These are phyloP conservation scores for Craterocephalus amniculus DNA, from an alignment of 2,797 vertebrate genomes.

Conservation along the genomic window DNA sequence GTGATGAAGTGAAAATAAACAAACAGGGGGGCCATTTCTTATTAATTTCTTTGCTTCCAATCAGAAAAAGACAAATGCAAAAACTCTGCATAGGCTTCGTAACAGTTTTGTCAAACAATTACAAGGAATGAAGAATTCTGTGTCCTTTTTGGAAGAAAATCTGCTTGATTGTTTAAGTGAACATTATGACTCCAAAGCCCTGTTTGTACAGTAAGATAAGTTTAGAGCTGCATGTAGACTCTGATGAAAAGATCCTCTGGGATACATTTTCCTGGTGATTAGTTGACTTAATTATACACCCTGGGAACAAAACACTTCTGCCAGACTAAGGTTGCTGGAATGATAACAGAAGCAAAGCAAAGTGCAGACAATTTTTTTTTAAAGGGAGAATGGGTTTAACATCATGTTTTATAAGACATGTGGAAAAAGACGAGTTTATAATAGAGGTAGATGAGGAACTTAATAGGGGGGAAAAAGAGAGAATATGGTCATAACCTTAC, in stretches of 20 bases:
- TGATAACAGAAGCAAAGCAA: slow-evolving; percentile 2
- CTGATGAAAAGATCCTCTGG: slow-evolving; percentile 50
- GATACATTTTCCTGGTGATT: slow-evolving; percentile 57
- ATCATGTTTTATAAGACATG: neutral
- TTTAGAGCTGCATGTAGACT: slow-evolving; percentile 22
- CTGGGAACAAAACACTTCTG: slow-evolving; percentile 46
- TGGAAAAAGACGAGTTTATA: neutral
- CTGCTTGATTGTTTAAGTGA: slow-evolving; percentile 42
- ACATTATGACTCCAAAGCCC: slow-evolving; percentile 21
- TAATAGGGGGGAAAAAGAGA: neutral
- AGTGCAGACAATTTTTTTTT: too few species aligned
- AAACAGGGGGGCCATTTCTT: neutral
- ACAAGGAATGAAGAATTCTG: neutral
- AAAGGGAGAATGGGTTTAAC: neutral
- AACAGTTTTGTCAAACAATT: slow-evolving; percentile 4
- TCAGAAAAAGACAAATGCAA: neutral
- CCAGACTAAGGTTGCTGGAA: slow-evolving; percentile 30
- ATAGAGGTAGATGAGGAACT: neutral
- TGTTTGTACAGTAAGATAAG: slow-evolving; percentile 27
- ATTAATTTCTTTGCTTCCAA: neutral
- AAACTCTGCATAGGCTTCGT: neutral
- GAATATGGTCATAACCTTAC: slow-evolving; percentile 68
- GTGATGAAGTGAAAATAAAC: neutral
- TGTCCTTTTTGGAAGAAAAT: slow-evolving; percentile 18
- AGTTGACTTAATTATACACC: slow-evolving; percentile 60